These are phyloP conservation scores for Lasius fuliginosus DNA, from an alignment of 2,888 invertebrate species.

Conservation along the genomic window DNA sequence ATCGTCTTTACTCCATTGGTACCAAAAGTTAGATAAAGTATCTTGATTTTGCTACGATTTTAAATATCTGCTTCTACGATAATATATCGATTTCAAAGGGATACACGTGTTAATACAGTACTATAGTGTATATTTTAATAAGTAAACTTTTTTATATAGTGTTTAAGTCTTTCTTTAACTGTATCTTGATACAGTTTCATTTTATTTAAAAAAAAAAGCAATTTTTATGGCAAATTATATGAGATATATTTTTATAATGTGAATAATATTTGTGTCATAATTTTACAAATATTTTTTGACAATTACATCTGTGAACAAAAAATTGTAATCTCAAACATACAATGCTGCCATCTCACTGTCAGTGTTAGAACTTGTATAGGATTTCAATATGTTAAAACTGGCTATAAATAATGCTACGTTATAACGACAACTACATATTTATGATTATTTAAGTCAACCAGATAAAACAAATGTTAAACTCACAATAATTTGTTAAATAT, in stretches of 20 bases:
- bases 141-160: neutral
- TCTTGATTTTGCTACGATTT: neutral
- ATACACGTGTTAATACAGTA: neutral
- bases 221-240: neutral
- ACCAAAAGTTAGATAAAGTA: neutral
- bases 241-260: neutral
- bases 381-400: slow-evolving; percentile 44
- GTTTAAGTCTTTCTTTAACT: neutral
- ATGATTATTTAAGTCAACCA: slow-evolving; percentile 51
- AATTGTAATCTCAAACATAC: slow-evolving; percentile 26
- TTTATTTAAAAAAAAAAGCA: neutral
- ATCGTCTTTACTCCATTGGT: neutral
- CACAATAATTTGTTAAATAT: slow-evolving; percentile 47
- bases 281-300: slow-evolving; percentile 6
- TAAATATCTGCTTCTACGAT: neutral
- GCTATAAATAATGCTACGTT: slow-evolving; percentile 47
- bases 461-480: slow-evolving; percentile 53
- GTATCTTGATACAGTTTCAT: neutral
- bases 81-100: neutral
- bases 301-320: slow-evolving; percentile 13
- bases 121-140: neutral
- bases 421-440: slow-evolving; percentile 49
- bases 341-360: slow-evolving; percentile 57
- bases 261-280: slow-evolving; percentile 24
- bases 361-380: slow-evolving; percentile 43